These are phyloP conservation scores for Psilopsiagon aymara DNA, from an alignment of 2,113 vertebrate genomes.

Conservation along the genomic window DNA sequence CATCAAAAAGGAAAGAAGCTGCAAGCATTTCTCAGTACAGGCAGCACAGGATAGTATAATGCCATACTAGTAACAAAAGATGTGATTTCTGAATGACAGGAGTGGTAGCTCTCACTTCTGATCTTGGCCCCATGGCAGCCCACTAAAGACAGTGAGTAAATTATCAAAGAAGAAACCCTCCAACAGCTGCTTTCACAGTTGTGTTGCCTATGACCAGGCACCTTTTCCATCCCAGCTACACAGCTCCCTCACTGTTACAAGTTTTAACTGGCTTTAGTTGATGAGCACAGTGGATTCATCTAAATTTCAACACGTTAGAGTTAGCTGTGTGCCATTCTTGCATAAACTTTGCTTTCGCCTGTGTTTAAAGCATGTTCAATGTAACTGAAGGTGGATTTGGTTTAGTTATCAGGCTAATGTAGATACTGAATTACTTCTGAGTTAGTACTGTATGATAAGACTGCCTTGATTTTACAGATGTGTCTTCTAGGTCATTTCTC, in stretches of 20 bases:
- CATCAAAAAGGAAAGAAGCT: not conserved
- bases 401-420: not conserved
- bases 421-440: not conserved
- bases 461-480: slow-evolving; percentile 19
- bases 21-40: not conserved
- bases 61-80: not conserved
- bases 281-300: not conserved
- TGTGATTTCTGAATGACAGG: not conserved
- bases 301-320: not conserved
- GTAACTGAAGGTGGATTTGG: not conserved
- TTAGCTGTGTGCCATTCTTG: not conserved
- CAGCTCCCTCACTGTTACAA: not conserved
- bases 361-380: not conserved
- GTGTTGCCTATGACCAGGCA: not conserved
- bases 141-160: not conserved
- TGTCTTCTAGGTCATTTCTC: not conserved
- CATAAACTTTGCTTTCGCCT: not conserved
- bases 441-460: not conserved
- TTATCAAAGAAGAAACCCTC: not conserved
- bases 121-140: not conserved
- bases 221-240: not conserved
- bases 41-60: not conserved
- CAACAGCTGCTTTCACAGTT: not conserved
- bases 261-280: not conserved
- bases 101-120: not conserved